These are phyloP conservation scores for Cyclargus thomasi DNA, from an alignment of 1,140 invertebrate species.

Conservation along the genomic window DNA sequence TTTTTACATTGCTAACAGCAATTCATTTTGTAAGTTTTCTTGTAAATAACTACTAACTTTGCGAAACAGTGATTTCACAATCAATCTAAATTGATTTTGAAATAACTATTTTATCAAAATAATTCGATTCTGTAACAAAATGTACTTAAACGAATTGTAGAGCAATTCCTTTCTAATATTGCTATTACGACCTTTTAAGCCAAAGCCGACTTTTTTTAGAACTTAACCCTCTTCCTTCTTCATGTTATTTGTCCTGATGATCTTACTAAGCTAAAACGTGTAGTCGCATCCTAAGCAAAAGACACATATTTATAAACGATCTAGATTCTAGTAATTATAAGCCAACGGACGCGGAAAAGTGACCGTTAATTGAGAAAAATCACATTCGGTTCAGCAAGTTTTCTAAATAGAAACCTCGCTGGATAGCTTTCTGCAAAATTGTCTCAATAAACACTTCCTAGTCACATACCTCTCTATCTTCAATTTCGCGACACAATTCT, in stretches of 20 bases:
- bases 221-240: no score
- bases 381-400: not conserved
- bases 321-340: not conserved
- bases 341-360: constrained; percentile 1
- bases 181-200: no score
- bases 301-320: not conserved
- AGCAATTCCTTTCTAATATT: no score
- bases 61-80: no score
- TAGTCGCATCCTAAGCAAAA: not conserved
- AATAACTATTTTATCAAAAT: no score
- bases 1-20: no score
- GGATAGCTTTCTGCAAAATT: not conserved
- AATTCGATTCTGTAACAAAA: no score
- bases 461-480: constrained; percentile 1
- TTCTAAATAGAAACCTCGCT: constrained; percentile 13
- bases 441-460: constrained; percentile 7
- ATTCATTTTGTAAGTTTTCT: no score
- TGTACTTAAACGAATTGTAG: no score
- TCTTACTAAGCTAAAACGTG: not conserved
- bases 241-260: not conserved
- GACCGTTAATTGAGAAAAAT: constrained; percentile 6
- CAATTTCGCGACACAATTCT: constrained; percentile 19
- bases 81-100: no score
- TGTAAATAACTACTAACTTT: no score
- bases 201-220: no score